These are phyloP conservation scores for Pogonocichla stellata DNA, from an alignment of 2,113 vertebrate genomes.

Conservation along the genomic window DNA sequence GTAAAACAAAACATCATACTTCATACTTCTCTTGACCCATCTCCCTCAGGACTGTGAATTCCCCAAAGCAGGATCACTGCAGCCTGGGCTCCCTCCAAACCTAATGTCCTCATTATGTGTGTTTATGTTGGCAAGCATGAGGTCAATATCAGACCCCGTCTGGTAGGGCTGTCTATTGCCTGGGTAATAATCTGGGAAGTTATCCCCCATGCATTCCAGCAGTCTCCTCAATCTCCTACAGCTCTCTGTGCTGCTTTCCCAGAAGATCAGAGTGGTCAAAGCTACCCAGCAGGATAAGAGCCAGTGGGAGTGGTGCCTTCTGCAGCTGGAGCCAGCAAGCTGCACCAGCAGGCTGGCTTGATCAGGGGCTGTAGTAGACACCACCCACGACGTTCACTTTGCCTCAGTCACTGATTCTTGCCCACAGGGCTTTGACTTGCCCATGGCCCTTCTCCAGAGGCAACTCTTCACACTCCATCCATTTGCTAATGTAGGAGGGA, in stretches of 20 bases:
- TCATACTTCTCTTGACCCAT: not conserved
- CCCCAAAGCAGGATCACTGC: not conserved
- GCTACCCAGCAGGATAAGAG: no score
- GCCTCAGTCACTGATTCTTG: not conserved
- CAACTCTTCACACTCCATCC: not conserved
- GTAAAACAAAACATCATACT: not conserved
- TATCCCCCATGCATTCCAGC: not conserved
- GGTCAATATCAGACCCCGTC: not conserved
- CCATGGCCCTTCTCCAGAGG: not conserved
- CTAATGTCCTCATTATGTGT: not conserved
- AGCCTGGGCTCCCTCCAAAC: not conserved
- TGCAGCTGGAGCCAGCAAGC: not conserved
- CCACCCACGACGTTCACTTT: not conserved
- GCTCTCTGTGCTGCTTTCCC: not conserved
- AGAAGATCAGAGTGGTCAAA: not conserved
- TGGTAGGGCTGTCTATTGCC: not conserved
- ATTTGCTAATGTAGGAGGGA: not conserved
- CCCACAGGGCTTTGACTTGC: no score
- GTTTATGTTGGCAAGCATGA: not conserved
- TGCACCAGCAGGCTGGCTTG: not conserved
- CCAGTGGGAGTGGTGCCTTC: no score
- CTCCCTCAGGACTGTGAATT: not conserved
- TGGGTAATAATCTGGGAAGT: no score
- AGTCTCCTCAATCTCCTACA: not conserved
- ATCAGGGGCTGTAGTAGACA: not conserved